Base-by-base conservation (phyloP, 2,113 vertebrate genomes). In the Cnemophilus loriae region DNA sequence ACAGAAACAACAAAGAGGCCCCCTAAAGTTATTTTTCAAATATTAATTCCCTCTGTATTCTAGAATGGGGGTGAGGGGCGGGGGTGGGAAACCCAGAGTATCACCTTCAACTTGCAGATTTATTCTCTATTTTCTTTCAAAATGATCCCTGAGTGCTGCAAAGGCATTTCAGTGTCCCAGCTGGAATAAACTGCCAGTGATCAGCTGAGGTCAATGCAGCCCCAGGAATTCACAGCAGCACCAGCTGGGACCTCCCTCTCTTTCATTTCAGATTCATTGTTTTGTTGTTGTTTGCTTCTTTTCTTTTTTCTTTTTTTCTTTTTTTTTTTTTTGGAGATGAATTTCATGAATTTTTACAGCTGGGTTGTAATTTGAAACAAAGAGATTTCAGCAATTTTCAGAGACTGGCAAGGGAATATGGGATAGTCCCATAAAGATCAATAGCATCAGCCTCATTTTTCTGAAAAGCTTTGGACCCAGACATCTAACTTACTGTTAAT, bases 71-170 rank as follows among this genome's bases (percentile, higher is more conserved):
- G 6, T n/a, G n/a, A n/a, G n/a, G n/a, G n/a, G n/a, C n/a, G n/a
- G n/a, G n/a, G n/a, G n/a, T n/a, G n/a, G 1, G 0, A 6, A 35
- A 2, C 1, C 4, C 22, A 28, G 8, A 47, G 13, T 22, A 59
- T 70, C 50, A 57, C 35, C 42, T 52, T 59, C 47, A 22, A 26
- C 9, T 52, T 10, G 3, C 9, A 68, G 12, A 91, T 79, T 78
- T 60, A n/a, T 44, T 75, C 49, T 78, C 35, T 8, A 11, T 83
- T 88, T 90, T 63, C 11, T 11, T 41, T 70, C 28, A 49, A 46
- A 83, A 81, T 5, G 4, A 55, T 61, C 26, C 55, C 90, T 14
- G 10, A 55, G n/a, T 0, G 0, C 46, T 82, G 46, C 65, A 84
- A 75, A 60, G 14, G 7, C 35, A 44, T 88, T 86, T 60, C 77